Evolutionary conservation across 2,888 invertebrate genomes (phyloP).

Genomic region (Tenodera sinensis): DNA sequence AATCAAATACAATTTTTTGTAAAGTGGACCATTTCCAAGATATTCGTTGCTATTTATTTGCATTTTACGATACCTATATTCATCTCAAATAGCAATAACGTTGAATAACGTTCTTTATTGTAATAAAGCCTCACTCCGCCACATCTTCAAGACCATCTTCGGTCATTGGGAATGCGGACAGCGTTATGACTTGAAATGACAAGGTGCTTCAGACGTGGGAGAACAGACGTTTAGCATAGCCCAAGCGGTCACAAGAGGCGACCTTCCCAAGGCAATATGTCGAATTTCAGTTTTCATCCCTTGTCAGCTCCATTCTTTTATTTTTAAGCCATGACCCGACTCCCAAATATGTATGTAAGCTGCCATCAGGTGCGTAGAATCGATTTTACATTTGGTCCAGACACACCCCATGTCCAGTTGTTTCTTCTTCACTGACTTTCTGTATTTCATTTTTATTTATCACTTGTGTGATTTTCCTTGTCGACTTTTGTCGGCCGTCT

Average conservation of each 20-base stretch:
- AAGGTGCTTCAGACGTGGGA: neutral
- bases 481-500: neutral
- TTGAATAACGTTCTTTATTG: no score
- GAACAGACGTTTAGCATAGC: no score
- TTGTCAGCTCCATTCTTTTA: neutral
- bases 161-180: neutral
- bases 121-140: no score
- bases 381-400: neutral
- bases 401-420: neutral
- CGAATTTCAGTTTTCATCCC: neutral
- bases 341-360: neutral
- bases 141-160: neutral
- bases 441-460: neutral
- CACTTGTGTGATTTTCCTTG: neutral
- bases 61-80: no score
- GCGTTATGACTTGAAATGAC: neutral
- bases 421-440: neutral
- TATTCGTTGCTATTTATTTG: no score
- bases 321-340: neutral
- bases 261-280: neutral
- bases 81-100: no score
- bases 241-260: no score
- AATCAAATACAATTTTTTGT: no score
- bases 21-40: no score
- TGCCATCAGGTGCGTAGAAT: neutral